Conservation (phyloP, 2,888 invertebrate genomes). For the Melieria omissa region DNA sequence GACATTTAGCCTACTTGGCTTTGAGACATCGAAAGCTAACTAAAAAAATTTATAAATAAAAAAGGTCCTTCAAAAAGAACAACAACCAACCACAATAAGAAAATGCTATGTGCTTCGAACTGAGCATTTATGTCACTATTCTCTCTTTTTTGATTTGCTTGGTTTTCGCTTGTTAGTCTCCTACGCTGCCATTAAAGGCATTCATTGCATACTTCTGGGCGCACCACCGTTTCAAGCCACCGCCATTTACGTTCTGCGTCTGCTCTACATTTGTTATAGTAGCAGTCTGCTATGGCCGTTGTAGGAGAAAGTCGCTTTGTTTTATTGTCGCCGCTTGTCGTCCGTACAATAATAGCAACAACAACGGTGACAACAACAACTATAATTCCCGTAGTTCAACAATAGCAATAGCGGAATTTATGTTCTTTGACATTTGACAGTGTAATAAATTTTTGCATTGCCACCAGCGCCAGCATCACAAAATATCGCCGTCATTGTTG, state of each 20-base stretch:
- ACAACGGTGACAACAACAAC: slow-evolving; percentile 5
- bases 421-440: slow-evolving; percentile 42
- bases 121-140: not conserved
- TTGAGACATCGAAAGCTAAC: not conserved
- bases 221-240: slow-evolving; percentile 12
- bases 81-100: not conserved
- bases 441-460: slow-evolving; percentile 39
- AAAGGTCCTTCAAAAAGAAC: not conserved
- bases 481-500: not conserved
- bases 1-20: no score
- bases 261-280: slow-evolving; percentile 4
- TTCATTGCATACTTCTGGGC: slow-evolving; percentile 38
- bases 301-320: slow-evolving; percentile 23
- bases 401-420: slow-evolving; percentile 35
- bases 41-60: not conserved
- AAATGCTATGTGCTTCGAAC: not conserved
- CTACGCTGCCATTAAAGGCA: slow-evolving; percentile 30
- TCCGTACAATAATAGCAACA: not conserved
- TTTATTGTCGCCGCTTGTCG: slow-evolving; percentile 24
- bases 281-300: slow-evolving; percentile 16
- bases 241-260: not conserved
- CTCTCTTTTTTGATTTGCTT: not conserved
- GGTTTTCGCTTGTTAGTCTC: not conserved
- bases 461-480: not conserved
- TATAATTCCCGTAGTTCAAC: slow-evolving; percentile 31